phyloP scores from a whole-genome alignment of 2,113 vertebrate genomes.

The Petaurus breviceps region DNA sequence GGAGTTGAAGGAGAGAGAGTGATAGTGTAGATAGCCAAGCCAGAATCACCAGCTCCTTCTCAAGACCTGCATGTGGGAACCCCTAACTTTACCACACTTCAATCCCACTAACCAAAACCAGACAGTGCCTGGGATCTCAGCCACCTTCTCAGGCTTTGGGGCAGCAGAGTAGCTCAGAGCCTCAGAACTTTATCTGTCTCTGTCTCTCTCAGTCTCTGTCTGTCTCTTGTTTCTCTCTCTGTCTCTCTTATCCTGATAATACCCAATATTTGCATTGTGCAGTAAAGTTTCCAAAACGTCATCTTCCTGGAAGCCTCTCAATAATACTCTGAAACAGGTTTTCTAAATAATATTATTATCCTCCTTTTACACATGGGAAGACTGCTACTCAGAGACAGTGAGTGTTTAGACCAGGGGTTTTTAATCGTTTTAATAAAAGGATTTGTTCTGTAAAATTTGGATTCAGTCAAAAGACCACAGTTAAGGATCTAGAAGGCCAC shows the following conservation, averaged over 20 bases:
- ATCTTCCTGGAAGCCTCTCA: not conserved
- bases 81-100: not conserved
- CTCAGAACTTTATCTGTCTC: not conserved
- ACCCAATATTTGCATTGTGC: not conserved
- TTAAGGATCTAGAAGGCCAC: too few species aligned
- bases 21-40: not conserved
- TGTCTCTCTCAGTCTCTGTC: not conserved
- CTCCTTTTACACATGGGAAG: not conserved
- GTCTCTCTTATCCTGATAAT: not conserved
- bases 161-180: not conserved
- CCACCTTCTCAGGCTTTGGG: not conserved
- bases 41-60: not conserved
- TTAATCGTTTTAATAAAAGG: too few species aligned
- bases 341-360: not conserved
- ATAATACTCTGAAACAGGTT: not conserved
- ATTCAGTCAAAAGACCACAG: too few species aligned
- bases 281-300: not conserved
- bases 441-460: too few species aligned
- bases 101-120: constrained; percentile 15
- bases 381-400: not conserved
- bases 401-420: not conserved
- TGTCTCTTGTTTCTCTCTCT: too few species aligned
- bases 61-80: not conserved
- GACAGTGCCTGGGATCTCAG: not conserved
- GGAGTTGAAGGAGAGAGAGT: not conserved